phyloP scores from a whole-genome alignment of 1,140 invertebrate genomes.

The Schlechtendalia chinensis region DNA sequence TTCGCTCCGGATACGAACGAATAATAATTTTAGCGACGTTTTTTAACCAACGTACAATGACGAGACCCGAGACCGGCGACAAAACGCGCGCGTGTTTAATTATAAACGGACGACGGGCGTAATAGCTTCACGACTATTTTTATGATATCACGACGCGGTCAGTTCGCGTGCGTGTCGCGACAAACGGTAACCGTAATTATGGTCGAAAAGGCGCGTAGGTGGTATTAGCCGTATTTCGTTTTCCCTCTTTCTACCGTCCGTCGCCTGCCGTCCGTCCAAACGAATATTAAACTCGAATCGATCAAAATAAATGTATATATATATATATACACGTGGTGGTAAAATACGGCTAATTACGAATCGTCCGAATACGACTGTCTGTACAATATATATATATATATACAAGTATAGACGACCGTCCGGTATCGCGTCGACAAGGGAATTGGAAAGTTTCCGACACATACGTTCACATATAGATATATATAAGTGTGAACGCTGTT shows the following conservation, averaged over 20 bases:
- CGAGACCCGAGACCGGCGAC: constrained; percentile 21
- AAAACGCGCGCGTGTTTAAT: constrained; percentile 30
- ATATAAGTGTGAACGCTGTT: neutral
- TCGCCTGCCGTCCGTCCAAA: neutral
- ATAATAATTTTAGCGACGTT: too few species aligned
- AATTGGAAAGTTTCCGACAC: constrained; percentile 34
- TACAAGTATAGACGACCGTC: neutral
- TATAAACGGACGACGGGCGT: constrained; percentile 43
- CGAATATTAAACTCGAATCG: constrained; percentile 28
- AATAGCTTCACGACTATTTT: constrained; percentile 24
- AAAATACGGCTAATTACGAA: neutral
- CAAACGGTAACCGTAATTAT: constrained; percentile 22
- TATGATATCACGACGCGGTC: too few species aligned
- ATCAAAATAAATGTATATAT: constrained; percentile 35
- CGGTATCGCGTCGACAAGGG: neutral
- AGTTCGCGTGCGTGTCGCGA: too few species aligned
- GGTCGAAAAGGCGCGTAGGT: constrained; percentile 2
- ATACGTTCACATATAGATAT: neutral
- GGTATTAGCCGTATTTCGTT: neutral
- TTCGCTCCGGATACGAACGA: too few species aligned
- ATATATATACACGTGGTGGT: neutral
- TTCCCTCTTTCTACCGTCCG: neutral
- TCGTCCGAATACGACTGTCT: neutral
- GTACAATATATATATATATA: too few species aligned
- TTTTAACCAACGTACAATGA: too few species aligned